A percentile compares a stretch with the other conserved stretches of the same genome.
Evolutionary conservation across 1,140 invertebrate genomes (phyloP).

Genomic region (Drosophila insularis): DNA sequence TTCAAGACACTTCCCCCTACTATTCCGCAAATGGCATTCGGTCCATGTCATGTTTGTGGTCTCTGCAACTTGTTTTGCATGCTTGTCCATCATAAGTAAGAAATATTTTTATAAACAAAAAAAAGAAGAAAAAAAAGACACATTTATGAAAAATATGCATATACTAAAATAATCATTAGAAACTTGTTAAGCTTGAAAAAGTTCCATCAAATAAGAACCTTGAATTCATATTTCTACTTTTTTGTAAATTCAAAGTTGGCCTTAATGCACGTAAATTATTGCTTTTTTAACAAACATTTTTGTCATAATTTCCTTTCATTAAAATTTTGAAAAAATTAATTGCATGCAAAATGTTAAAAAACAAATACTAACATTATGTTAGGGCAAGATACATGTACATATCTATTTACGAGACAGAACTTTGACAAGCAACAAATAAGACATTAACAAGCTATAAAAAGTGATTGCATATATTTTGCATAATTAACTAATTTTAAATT

Average conservation of each 20-base stretch:
- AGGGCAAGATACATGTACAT: too few species aligned
- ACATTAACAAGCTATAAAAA: too few species aligned
- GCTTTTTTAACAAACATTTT: constrained; percentile 13
- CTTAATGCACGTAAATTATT: constrained; percentile 45
- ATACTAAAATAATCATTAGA: constrained; percentile 45
- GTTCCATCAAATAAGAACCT: constrained; percentile 27
- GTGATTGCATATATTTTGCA: too few species aligned
- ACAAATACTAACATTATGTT: too few species aligned
- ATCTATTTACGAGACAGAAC: too few species aligned
- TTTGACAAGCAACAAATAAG: too few species aligned
- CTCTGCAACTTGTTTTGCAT: constrained; percentile 27
- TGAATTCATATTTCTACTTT: constrained; percentile 29
- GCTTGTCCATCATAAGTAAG: constrained; percentile 26
- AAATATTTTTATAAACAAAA: constrained; percentile 39
- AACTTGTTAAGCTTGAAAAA: constrained; percentile 46
- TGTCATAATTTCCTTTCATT: not conserved
- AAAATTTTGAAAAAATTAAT: not conserved
- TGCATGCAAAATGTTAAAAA: not conserved
- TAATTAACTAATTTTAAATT: too few species aligned
- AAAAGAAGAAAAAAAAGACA: constrained; percentile 28
- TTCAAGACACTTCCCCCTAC: constrained; percentile 4
- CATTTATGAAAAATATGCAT: constrained; percentile 49
- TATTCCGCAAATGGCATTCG: not conserved
- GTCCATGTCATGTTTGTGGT: not conserved
- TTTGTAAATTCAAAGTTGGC: constrained; percentile 25